Base-by-base conservation (phyloP, 2,888 invertebrate species). In the Chydorus sphaericus region DNA sequence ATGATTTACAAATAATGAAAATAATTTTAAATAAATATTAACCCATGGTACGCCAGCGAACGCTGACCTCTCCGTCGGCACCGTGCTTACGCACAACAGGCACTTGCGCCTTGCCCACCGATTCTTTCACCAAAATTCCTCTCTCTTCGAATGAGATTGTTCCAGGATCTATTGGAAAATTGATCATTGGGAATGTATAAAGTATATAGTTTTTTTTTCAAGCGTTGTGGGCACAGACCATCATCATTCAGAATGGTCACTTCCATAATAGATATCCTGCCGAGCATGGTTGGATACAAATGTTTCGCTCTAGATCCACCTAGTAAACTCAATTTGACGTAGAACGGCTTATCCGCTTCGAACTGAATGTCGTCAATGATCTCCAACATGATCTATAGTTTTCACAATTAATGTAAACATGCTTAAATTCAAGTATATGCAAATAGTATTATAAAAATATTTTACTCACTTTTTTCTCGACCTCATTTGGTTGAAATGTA, bases 341-440 rank as follows among this genome's bases (percentile, higher is more conserved):
- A 77, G 66, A 79, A 79, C 59, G 76, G 75, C 65, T 78, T 77
- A 63, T 77, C 76, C 0, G 77, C 75, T 65, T 78, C 76, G 77
- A 77, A 79, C 59, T 75, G 73, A 58, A 75, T 73, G 61, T 77
- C 77, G 57, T 76, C 73, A 10, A 77, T 68, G 58, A 78, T 73
- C 59, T 73, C 72, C 1, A 78, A 68, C 26, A 66, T 66, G 8
- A 76, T 62, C 68, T 68, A 30, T 33, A 26, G 36, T n/a, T n/a
- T n/a, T n/a, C n/a, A n/a, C n/a, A 38, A 36, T 36, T 36, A 36
- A 36, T 14, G 2, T 1, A 36, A 36, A 36, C 16, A 36, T n/a
- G 14, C 8, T 14, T 23, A n/a, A 55, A 7, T 48, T 53, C 26
- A 11, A 11, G 18, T 11, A 39, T 3, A 28, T n/a, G 29, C 31